These are phyloP conservation scores for Dolomedes plantarius DNA, from an alignment of 2,888 invertebrate genomes.

Conservation along the genomic window DNA sequence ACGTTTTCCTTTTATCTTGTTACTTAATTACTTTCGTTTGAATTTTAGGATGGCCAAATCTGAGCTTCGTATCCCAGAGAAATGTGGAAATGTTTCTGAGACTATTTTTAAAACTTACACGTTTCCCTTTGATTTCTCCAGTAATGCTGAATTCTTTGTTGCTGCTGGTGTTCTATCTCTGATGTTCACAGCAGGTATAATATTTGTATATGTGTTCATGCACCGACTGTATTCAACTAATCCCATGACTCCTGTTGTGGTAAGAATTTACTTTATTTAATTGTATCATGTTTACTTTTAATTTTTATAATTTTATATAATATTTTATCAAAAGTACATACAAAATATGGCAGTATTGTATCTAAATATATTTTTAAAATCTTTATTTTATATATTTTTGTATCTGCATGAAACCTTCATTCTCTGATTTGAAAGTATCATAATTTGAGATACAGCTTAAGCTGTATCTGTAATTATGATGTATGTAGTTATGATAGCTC, in stretches of 20 bases:
- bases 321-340: too few relatives aligned
- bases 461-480: too few relatives aligned
- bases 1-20: too few relatives aligned
- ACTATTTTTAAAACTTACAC: constrained; percentile 36
- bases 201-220: constrained; percentile 78
- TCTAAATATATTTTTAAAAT: too few relatives aligned
- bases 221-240: constrained; percentile 66
- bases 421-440: too few relatives aligned
- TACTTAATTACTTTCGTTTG: background rate
- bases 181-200: constrained; percentile 79
- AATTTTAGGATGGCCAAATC: constrained; percentile 49
- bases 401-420: too few relatives aligned
- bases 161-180: constrained; percentile 84
- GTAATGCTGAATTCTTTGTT: constrained; percentile 83
- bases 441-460: too few relatives aligned
- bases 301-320: too few relatives aligned
- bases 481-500: too few relatives aligned
- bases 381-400: too few relatives aligned
- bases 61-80: constrained; percentile 48
- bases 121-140: constrained; percentile 78
- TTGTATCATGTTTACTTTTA: too few relatives aligned
- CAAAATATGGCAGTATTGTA: too few relatives aligned
- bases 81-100: constrained; percentile 38
- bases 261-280: constrained; percentile 37
- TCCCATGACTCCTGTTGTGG: constrained; percentile 66